Evolutionary conservation across 2,888 invertebrate species (phyloP), one percentile per base, ranked within the genome.

Genomic region (Esperia sulphurella): DNA sequence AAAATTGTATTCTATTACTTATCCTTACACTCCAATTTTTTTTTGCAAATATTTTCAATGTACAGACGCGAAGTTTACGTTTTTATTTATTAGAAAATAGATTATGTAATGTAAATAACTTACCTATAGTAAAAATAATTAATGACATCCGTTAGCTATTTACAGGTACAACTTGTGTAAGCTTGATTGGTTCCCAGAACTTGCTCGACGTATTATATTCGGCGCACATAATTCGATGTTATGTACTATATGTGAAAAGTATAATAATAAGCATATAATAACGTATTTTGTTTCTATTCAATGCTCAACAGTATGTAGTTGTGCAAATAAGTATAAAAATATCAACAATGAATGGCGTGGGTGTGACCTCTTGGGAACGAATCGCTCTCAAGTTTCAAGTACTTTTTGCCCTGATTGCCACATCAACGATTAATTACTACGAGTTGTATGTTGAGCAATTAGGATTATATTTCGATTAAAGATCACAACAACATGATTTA

Each of bases 331-430:
- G 39, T 45, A 14, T 49, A 52, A 48, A 48, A 48, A 33, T 44
- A 46, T 41, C 41, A 48, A 46, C 61, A 67, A 66, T 58, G 48
- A 48, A 47, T 21, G 49, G 45, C 62, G 58, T 63, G 66, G 57
- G 56, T 52, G 53, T 58, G 59, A 66, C 59, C 65, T 63, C 63
- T 55, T 60, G 57, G 46, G 47, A 54, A 42, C 49, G 47, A 59
- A 57, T 53, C 33, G 45, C 41, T 45, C 43, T 40, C n/a, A 53
- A 54, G 21, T 21, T 21, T 21, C 21, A 52, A 42, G 39, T 45
- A 48, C 48, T 50, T 54, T 50, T 42, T 44, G 13, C 53, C 51
- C 43, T 35, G 47, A 57, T 68, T 68, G 56, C 58, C 55, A 48
- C 49, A 66, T 54, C 45, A 42, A 45, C 51, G 50, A 59, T 59